These are phyloP conservation scores for Tiliqua scincoides DNA, from an alignment of 2,113 vertebrate species.

Conservation along the genomic window DNA sequence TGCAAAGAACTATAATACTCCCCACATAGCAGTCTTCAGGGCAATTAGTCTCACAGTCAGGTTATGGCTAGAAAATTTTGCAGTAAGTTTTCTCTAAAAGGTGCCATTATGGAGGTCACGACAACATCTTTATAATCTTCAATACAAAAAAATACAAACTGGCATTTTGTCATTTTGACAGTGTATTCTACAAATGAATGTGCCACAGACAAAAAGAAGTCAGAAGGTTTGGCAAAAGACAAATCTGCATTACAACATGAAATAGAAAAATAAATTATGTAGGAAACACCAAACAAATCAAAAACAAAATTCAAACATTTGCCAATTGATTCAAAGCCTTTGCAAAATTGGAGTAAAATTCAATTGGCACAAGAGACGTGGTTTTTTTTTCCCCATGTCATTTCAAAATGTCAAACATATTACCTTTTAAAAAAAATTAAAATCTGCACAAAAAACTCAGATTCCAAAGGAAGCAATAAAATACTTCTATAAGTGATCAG, in stretches of 20 bases:
- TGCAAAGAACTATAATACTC: constrained; percentile 51
- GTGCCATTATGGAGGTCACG: constrained; percentile 48
- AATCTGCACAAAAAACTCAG: constrained; percentile 42
- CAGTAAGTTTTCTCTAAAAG: constrained; percentile 54
- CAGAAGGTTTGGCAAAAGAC: constrained; percentile 55
- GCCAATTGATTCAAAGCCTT: constrained; percentile 61
- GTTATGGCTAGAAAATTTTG: constrained; percentile 41
- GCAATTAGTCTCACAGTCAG: constrained; percentile 54
- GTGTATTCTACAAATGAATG: constrained; percentile 68
- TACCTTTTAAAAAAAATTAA: constrained; percentile 48
- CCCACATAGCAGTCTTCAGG: constrained; percentile 66
- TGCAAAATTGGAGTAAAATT: constrained; percentile 63
- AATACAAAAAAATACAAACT: constrained; percentile 57
- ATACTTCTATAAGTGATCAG: constrained; percentile 74
- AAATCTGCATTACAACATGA: constrained; percentile 68
- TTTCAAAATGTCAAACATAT: constrained; percentile 54
- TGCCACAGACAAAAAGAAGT: constrained; percentile 53
- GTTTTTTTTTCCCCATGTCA: constrained; percentile 44
- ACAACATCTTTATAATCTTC: constrained; percentile 53
- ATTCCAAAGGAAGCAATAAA: constrained; percentile 61
- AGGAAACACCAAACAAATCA: constrained; percentile 54
- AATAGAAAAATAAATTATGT: constrained; percentile 82
- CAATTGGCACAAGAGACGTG: constrained; percentile 57
- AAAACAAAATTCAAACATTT: constrained; percentile 57
- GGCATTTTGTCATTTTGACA: constrained; percentile 52